Conservation (phyloP, 2,797 vertebrate genomes). For the Sitta carolinensis region DNA sequence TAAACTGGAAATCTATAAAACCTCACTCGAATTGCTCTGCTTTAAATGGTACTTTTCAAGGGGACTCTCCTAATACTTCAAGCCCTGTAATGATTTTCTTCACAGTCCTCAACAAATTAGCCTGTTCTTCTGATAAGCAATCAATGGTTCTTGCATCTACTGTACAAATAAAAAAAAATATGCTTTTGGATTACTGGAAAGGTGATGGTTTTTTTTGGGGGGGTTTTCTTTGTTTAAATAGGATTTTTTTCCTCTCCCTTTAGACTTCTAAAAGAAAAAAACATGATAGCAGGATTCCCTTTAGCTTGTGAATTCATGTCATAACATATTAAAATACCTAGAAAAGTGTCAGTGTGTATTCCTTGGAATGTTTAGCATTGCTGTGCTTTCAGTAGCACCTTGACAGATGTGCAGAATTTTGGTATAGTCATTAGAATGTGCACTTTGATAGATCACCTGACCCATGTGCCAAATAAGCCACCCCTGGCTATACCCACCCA, state of each 20-base stretch:
- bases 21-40: not conserved
- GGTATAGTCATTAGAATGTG: not conserved
- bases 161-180: not conserved
- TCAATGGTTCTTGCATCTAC: not conserved
- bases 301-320: not conserved
- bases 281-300: accelerated
- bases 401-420: not conserved
- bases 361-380: not conserved
- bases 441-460: not conserved
- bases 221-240: too few relatives aligned
- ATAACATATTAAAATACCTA: not conserved
- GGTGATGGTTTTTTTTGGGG: accelerated
- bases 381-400: not conserved
- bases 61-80: not conserved
- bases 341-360: not conserved
- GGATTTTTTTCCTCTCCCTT: not conserved
- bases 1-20: constrained; percentile 38
- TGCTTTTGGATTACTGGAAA: not conserved
- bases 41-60: constrained; percentile 26
- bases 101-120: constrained; percentile 2
- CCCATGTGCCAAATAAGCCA: not conserved
- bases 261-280: not conserved
- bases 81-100: not conserved
- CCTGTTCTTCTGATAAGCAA: constrained; percentile 30
- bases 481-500: not conserved